These are phyloP conservation scores for Epizoanthus scotinus DNA, from an alignment of 92 coral and sea anemone genomes.

Conservation along the genomic window DNA sequence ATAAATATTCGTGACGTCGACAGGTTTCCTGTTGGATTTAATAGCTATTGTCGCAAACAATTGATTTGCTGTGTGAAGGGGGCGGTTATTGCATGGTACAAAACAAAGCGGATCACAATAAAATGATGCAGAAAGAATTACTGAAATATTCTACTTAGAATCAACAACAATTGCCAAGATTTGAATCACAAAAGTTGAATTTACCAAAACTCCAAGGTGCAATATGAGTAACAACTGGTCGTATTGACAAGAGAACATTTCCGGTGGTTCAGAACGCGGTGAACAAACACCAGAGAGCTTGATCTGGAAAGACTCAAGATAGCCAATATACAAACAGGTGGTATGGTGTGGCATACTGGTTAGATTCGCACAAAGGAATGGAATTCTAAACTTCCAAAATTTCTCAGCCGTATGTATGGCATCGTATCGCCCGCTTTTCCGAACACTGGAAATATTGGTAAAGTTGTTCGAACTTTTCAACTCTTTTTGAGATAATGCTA, in stretches of 20 bases:
- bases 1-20: conserved; percentile 71
- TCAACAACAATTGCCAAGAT: conserved; percentile 62
- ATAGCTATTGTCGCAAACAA: conserved; percentile 80
- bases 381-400: conserved; percentile 13
- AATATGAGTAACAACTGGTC: conserved; percentile 51
- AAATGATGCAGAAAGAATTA: conserved; percentile 85
- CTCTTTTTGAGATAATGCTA: background rate
- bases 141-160: conserved; percentile 68
- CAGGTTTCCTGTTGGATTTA: conserved; percentile 82
- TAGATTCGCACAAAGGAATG: conserved; percentile 16
- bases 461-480: background rate
- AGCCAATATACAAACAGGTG: background rate
- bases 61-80: conserved; percentile 73
- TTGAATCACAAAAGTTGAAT: conserved; percentile 63
- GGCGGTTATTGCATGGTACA: conserved; percentile 73
- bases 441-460: background rate
- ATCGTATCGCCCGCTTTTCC: background rate
- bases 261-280: conserved; percentile 63
- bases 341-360: background rate
- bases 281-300: background rate
- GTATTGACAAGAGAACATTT: conserved; percentile 60
- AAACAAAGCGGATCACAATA: conserved; percentile 83
- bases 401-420: background rate
- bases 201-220: conserved; percentile 55
- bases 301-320: conserved; percentile 34